A percentile compares a stretch with the other conserved stretches of the same genome.
Conservation (phyloP, 2,888 invertebrate species). For the Cecidostiba fungosa region DNA sequence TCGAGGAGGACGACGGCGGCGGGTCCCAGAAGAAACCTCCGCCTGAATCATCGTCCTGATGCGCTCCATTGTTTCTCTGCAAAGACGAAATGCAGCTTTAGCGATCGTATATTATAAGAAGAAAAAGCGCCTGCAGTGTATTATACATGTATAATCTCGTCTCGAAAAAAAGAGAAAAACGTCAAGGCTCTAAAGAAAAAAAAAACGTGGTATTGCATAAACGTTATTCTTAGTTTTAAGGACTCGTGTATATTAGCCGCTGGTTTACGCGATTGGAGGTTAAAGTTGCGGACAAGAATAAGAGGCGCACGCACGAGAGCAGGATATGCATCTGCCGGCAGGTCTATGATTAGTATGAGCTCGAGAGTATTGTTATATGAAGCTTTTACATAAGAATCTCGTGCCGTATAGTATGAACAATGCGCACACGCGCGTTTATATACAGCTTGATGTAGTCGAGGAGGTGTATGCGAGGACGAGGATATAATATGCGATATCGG, state of each 20-base stretch:
- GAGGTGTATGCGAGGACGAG: background rate
- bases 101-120: too few relatives aligned
- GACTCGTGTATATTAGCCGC: constrained; percentile 30
- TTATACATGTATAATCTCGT: background rate
- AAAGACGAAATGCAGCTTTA: background rate
- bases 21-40: constrained; percentile 77
- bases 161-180: constrained; percentile 25
- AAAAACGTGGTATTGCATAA: constrained; percentile 60
- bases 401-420: constrained; percentile 68
- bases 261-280: constrained; percentile 60
- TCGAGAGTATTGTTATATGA: constrained; percentile 69
- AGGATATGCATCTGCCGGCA: constrained; percentile 67
- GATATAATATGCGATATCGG: background rate
- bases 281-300: constrained; percentile 52
- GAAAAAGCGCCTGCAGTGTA: background rate
- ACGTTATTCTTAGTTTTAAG: constrained; percentile 61
- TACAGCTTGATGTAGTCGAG: background rate
- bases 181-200: constrained; percentile 37
- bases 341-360: constrained; percentile 70
- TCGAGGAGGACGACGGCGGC: constrained; percentile 69
- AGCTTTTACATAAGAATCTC: constrained; percentile 75
- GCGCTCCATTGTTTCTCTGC: constrained; percentile 58
- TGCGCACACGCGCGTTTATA: constrained; percentile 64
- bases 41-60: constrained; percentile 67
- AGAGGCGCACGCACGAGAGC: constrained; percentile 57